Percentiles rank a stretch among this genome's conserved stretches.
Evolutionary conservation across 2,797 vertebrate genomes (phyloP).

Genomic region (Enteromius radiatus): DNA sequence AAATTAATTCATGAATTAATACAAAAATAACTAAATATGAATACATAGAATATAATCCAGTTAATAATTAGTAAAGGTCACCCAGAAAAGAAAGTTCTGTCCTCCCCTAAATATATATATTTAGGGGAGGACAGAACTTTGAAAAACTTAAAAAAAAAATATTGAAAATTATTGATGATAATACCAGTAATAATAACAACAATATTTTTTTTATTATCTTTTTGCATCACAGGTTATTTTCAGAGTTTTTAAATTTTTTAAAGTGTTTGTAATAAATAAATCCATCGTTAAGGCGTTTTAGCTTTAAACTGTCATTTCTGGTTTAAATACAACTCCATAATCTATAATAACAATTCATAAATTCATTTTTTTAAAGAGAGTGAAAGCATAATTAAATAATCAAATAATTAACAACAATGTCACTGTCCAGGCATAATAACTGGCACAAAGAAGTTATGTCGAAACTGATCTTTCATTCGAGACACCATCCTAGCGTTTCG

Average conservation of each 20-base stretch:
- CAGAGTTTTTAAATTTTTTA: too few relatives aligned
- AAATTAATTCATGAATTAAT: too few relatives aligned
- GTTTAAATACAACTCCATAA: not conserved
- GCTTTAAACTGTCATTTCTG: not conserved
- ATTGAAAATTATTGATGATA: not conserved
- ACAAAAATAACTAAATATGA: too few relatives aligned
- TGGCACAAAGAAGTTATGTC: constrained; percentile 37
- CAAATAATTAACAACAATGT: not conserved
- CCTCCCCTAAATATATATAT: too few relatives aligned
- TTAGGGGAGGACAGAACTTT: too few relatives aligned
- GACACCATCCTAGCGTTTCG: constrained; percentile 26
- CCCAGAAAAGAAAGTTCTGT: not conserved
- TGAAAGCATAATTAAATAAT: constrained; percentile 3
- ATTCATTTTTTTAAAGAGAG: not conserved
- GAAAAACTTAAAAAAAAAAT: too few relatives aligned
- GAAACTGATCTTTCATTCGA: constrained; percentile 14
- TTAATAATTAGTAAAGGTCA: not conserved
- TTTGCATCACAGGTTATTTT: not conserved
- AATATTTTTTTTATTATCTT: not conserved
- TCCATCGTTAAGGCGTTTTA: not conserved
- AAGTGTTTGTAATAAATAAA: not conserved
- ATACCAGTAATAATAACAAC: not conserved
- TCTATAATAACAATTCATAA: not conserved
- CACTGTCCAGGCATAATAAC: constrained; percentile 2
- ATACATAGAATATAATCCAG: not conserved